Evolutionary conservation across 2,888 invertebrate species (phyloP).

Genomic region (Andrena flavipes): DNA sequence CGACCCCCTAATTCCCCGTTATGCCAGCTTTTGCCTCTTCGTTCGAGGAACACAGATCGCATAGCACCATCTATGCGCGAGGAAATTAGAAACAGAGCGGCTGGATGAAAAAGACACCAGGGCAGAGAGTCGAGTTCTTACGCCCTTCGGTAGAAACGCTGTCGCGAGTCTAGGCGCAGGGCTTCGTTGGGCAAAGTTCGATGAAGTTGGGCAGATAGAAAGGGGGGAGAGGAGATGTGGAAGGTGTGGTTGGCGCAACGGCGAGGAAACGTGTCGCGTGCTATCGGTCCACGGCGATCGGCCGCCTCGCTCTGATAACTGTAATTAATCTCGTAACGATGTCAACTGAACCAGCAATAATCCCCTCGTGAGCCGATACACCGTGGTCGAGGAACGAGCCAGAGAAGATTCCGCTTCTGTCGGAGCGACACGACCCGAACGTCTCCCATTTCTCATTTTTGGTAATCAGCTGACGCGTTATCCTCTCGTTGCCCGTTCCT

Average conservation of each 20-base stretch:
- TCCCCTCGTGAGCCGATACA: conserved; percentile 46
- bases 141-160: conserved; percentile 16
- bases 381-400: conserved; percentile 34
- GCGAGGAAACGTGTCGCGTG: conserved; percentile 37
- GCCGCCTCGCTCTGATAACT: conserved; percentile 54
- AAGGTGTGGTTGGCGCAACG: conserved; percentile 1
- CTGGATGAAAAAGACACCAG: too few relatives aligned
- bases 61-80: too few relatives aligned
- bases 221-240: neutral
- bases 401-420: conserved; percentile 16
- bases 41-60: too few relatives aligned
- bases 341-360: conserved; percentile 70
- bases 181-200: neutral
- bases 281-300: conserved; percentile 47
- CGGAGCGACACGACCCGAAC: neutral
- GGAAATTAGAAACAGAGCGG: too few relatives aligned
- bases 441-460: neutral
- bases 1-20: too few relatives aligned
- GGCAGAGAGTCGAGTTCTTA: conserved; percentile 10
- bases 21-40: too few relatives aligned
- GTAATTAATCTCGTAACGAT: conserved; percentile 61
- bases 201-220: neutral
- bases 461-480: neutral
- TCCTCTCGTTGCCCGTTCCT: neutral
- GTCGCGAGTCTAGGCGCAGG: neutral